phyloP scores from a whole-genome alignment of 2,113 vertebrate genomes.

The Recurvirostra avosetta region DNA sequence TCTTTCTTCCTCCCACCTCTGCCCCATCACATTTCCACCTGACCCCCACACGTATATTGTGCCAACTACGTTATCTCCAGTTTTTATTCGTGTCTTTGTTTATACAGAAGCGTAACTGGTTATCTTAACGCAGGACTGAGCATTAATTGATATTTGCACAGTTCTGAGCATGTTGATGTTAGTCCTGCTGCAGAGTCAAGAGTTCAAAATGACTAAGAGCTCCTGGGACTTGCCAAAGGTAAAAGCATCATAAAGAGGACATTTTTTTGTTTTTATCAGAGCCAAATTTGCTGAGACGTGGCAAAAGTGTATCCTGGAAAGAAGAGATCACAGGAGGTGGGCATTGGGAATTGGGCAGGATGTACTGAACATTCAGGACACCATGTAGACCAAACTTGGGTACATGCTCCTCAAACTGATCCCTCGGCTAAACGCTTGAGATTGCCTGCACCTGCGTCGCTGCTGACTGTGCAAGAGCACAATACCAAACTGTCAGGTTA shows the following conservation, averaged over 20 bases:
- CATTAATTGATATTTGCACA: slow-evolving; percentile 4
- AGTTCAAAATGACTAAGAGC: background rate
- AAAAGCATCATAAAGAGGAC: background rate
- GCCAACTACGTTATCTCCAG: background rate
- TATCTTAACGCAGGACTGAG: background rate
- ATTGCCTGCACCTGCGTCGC: background rate
- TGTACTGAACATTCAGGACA: background rate
- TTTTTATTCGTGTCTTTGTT: slow-evolving; percentile 18
- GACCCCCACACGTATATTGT: background rate
- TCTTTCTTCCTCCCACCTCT: background rate
- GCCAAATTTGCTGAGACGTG: background rate
- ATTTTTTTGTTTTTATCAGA: background rate
- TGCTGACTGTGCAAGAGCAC: background rate
- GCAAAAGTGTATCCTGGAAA: background rate
- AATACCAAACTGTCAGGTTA: background rate
- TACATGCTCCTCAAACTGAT: background rate
- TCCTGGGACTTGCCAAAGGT: background rate
- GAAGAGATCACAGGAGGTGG: background rate
- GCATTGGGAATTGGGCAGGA: background rate
- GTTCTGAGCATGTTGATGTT: background rate
- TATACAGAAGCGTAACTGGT: background rate
- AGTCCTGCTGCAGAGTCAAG: background rate
- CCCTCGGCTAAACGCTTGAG: background rate
- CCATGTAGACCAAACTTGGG: background rate
- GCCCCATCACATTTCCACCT: background rate